Conservation (phyloP, 2,113 vertebrate species). For the Chaetops frenatus region DNA sequence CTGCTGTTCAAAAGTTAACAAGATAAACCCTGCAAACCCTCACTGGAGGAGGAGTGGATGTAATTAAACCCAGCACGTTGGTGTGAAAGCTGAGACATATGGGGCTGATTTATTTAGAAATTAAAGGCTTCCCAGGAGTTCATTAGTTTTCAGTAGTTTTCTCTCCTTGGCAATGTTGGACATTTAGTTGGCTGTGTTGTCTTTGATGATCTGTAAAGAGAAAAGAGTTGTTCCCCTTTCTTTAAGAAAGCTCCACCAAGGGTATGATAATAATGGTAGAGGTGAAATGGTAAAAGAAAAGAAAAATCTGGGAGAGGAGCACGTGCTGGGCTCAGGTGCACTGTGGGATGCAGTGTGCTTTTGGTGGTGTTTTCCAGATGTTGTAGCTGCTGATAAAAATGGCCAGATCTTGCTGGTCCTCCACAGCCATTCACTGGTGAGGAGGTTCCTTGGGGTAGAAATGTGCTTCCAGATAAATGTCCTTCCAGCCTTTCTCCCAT, state of each 20-base stretch:
- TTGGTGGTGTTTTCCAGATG: background rate
- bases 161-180: background rate
- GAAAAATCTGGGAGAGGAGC: background rate
- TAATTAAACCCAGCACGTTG: background rate
- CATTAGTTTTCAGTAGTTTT: background rate
- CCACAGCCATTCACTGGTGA: background rate
- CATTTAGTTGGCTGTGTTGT: background rate
- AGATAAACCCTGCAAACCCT: background rate
- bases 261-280: background rate
- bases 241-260: background rate
- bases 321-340: background rate
- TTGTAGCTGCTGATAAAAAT: background rate
- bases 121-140: background rate
- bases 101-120: background rate
- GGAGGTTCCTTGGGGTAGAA: background rate
- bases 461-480: background rate
- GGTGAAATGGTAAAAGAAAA: background rate
- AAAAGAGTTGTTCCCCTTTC: background rate
- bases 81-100: background rate
- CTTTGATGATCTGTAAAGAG: background rate
- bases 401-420: background rate
- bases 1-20: background rate
- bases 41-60: background rate
- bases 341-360: background rate
- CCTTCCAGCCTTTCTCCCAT: background rate